Conservation (phyloP, 2,113 vertebrate species). For the Burhinus bistriatus region DNA sequence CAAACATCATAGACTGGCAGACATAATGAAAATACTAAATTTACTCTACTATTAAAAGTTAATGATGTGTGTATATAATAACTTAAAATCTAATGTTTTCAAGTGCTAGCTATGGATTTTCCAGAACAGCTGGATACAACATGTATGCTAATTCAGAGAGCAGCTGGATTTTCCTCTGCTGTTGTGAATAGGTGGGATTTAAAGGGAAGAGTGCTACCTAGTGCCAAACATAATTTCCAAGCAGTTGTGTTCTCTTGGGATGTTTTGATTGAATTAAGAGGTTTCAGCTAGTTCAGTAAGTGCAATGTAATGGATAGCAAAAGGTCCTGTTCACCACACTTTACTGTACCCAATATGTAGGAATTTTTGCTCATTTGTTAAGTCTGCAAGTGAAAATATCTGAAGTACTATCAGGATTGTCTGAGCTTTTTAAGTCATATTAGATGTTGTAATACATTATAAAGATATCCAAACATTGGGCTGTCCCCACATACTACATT, state of each 20-base stretch:
- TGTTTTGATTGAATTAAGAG: not conserved
- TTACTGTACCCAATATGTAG: not conserved
- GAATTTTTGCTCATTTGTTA: not conserved
- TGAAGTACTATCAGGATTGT: not conserved
- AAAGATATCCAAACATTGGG: not conserved
- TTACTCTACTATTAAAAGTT: slow-evolving; percentile 13
- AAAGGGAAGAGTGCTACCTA: not conserved
- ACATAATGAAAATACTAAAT: not conserved
- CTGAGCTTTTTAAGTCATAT: not conserved
- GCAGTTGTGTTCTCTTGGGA: not conserved
- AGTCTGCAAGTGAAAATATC: not conserved
- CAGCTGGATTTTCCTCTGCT: not conserved
- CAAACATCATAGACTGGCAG: not conserved
- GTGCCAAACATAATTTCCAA: slow-evolving; percentile 1
- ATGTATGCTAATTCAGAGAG: not conserved
- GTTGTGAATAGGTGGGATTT: not conserved
- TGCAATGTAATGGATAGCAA: not conserved
- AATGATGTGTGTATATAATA: slow-evolving; percentile 14
- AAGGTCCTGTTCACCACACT: not conserved
- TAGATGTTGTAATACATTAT: not conserved
- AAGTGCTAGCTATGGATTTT: slow-evolving; percentile 26
- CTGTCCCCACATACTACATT: not conserved
- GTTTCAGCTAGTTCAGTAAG: not conserved
- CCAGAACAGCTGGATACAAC: not conserved
- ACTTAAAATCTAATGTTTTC: slow-evolving; percentile 21